Evolutionary conservation across 1,140 invertebrate species (phyloP).

Genomic region (Schlechtendalia chinensis): DNA sequence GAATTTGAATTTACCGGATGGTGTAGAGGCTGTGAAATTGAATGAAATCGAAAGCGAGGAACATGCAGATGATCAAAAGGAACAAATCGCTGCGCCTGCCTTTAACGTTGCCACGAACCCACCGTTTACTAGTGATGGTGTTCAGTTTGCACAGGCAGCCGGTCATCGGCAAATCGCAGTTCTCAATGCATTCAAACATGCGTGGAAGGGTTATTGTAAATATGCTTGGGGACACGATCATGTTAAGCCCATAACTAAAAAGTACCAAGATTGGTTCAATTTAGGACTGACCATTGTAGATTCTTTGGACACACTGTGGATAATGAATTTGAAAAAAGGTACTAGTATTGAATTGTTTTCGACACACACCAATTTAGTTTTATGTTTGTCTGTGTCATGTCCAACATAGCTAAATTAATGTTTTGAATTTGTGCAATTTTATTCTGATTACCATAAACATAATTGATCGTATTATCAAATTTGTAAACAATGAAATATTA

Average conservation of each 20-base stretch:
- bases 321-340: slow-evolving; percentile 89
- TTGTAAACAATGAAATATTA: too few species aligned
- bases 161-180: slow-evolving; percentile 79
- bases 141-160: slow-evolving; percentile 65
- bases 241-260: slow-evolving; percentile 79
- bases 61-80: not conserved
- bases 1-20: slow-evolving; percentile 9
- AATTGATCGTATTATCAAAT: too few species aligned
- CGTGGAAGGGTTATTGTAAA: slow-evolving; percentile 86
- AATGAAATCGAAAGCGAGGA: slow-evolving; percentile 2
- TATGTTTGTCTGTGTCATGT: too few species aligned
- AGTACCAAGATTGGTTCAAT: slow-evolving; percentile 85
- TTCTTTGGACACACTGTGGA: slow-evolving; percentile 85
- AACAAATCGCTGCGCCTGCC: slow-evolving; percentile 52
- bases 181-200: slow-evolving; percentile 82
- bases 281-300: slow-evolving; percentile 88
- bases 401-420: too few species aligned
- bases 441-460: too few species aligned
- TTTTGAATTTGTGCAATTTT: too few species aligned
- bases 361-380: too few species aligned
- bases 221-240: slow-evolving; percentile 95
- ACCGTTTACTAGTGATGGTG: slow-evolving; percentile 46
- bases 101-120: slow-evolving; percentile 53
- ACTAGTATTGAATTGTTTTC: slow-evolving; percentile 47
- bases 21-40: slow-evolving; percentile 27